These are phyloP conservation scores for Poeciliopsis retropinna DNA, from an alignment of 2,113 vertebrate genomes.

Conservation along the genomic window DNA sequence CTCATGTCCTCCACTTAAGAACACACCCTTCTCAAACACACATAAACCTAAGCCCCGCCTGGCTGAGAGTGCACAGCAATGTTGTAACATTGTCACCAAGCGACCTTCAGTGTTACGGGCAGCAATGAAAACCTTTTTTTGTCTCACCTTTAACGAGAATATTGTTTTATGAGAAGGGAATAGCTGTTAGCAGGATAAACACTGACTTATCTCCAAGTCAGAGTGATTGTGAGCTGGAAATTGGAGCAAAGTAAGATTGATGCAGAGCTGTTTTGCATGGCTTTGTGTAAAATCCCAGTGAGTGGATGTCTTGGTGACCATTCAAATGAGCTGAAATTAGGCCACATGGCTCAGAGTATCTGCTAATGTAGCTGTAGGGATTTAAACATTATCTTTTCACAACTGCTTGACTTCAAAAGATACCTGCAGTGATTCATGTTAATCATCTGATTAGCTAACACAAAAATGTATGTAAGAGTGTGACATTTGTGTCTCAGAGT, in stretches of 20 bases:
- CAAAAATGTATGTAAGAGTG: neutral
- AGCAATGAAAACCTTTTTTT: slow-evolving; percentile 37
- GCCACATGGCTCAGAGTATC: neutral
- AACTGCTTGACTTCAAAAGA: neutral
- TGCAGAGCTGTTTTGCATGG: slow-evolving; percentile 68
- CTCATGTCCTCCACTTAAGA: slow-evolving; percentile 26
- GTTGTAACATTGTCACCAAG: slow-evolving; percentile 66
- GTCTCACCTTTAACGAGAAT: slow-evolving; percentile 8
- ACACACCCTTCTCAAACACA: slow-evolving; percentile 69
- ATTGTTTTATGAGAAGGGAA: slow-evolving; percentile 21
- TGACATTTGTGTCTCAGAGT: neutral
- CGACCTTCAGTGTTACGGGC: slow-evolving; percentile 31
- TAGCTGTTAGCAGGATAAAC: slow-evolving; percentile 45
- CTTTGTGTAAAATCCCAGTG: slow-evolving; percentile 44
- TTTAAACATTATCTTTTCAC: neutral
- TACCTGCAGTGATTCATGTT: neutral
- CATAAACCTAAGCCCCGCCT: slow-evolving; percentile 57
- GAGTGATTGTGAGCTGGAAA: neutral
- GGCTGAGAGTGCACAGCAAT: slow-evolving; percentile 63
- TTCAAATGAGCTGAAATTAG: slow-evolving; percentile 71
- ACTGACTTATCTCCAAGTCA: slow-evolving; percentile 12
- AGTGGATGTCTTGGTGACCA: slow-evolving; percentile 53
- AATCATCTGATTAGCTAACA: neutral
- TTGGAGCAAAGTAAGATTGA: neutral
- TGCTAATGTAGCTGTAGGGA: neutral